Conservation (phyloP, 2,888 invertebrate genomes). For the Zele albiditarsus region DNA sequence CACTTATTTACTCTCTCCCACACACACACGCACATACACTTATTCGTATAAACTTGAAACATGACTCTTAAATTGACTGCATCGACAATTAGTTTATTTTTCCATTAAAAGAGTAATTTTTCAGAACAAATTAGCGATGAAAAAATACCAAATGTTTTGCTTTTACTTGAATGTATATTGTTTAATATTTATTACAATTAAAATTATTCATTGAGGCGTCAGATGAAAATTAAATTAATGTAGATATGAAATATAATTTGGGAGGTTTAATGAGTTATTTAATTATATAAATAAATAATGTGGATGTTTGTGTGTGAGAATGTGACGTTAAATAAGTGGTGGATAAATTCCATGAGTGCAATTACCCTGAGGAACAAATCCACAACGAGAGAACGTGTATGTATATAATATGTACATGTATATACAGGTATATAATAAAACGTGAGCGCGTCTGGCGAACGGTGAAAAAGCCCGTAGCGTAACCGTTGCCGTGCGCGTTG, state of each 20-base stretch:
- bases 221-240: background rate
- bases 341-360: conserved; percentile 56
- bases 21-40: conserved; percentile 43
- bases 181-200: no score
- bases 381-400: conserved; percentile 19
- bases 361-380: conserved; percentile 53
- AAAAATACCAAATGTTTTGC: background rate
- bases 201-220: no score
- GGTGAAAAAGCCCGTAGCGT: conserved; percentile 69
- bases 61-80: conserved; percentile 27
- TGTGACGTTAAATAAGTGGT: conserved; percentile 27
- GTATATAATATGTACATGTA: conserved; percentile 3
- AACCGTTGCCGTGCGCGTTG: conserved; percentile 66
- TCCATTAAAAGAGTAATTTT: background rate
- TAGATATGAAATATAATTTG: background rate
- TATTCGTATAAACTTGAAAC: conserved; percentile 46
- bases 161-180: no score
- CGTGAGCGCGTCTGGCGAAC: conserved; percentile 58
- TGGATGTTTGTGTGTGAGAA: conserved; percentile 6
- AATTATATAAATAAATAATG: conserved; percentile 18
- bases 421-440: background rate
- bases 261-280: background rate
- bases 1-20: conserved; percentile 21
- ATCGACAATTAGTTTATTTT: background rate
- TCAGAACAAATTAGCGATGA: background rate